Base-by-base conservation (phyloP, 1,140 invertebrate species). In the Drosophila kanapiae region DNA sequence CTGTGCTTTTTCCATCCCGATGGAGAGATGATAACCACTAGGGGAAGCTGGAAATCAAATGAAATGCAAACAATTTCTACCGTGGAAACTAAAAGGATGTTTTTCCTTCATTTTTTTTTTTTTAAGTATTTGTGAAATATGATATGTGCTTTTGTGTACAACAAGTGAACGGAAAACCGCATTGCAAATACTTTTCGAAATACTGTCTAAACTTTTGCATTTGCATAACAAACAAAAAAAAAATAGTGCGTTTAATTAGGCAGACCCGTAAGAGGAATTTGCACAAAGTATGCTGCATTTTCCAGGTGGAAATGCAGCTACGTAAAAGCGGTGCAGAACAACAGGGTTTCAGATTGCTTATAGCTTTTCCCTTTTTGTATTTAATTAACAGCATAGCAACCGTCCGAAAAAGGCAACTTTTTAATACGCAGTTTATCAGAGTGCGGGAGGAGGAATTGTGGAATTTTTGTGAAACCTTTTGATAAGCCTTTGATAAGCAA, bases 401-500 rank as follows among this genome's bases (percentile, higher is more conserved):
- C 43, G 13, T 16, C 13, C 16, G 27, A 9, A 67, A 29, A 16
- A 31, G 14, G 7, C 27, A 69, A 59, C 53, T 71, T 72, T 72
- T n/a, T 42, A 40, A 16, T 59, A 31, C 54, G 53, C 37, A 72
- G 45, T 59, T 67, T 61, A 33, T 60, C 47, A 38, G 61, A 51
- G 23, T 37, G 61, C 7, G 38, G 38, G 38, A 68, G 62, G 31
- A 68, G 63, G 38, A 38, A 31, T 29, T 59, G 67, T 29, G 67
- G 37, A 57, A 67, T 57, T 69, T 58, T 40, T 51, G 67, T 37
- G 45, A 42, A 60, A 60, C 43, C 37, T n/a, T 59, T 59, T 59
- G 67, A 72, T 72, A 72, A 72, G 69, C 37, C 45, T 59, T 35
- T 70, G 64, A 71, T 71, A 71, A 69, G 68, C 64, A 38, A 4